phyloP scores from a whole-genome alignment of 2,888 invertebrate genomes.

The Rhingia rostrata region DNA sequence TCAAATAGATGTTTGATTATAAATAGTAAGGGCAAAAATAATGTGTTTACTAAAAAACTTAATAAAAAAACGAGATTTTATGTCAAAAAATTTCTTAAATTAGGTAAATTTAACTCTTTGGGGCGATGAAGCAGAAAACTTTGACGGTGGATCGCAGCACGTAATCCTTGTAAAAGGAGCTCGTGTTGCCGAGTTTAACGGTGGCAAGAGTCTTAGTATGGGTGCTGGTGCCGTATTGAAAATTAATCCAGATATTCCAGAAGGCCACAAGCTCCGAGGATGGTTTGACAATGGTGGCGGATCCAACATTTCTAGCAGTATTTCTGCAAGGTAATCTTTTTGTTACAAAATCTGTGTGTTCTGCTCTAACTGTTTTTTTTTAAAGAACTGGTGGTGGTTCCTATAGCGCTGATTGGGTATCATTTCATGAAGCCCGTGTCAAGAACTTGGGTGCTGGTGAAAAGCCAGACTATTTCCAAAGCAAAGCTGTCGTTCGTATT shows the following conservation, averaged over 20 bases:
- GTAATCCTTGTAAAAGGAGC: slow-evolving; percentile 94
- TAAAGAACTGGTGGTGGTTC: slow-evolving; percentile 82
- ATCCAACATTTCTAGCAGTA: slow-evolving; percentile 85
- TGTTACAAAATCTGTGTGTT: neutral
- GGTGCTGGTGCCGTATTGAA: slow-evolving; percentile 86
- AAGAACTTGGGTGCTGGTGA: slow-evolving; percentile 89
- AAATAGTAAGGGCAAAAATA: too few relatives aligned
- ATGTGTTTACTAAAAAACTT: too few relatives aligned
- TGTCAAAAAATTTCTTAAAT: neutral
- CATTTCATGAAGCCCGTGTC: slow-evolving; percentile 89
- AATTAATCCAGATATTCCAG: slow-evolving; percentile 94
- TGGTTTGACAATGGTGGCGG: slow-evolving; percentile 95
- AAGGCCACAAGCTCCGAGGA: slow-evolving; percentile 92
- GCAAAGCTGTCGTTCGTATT: slow-evolving; percentile 90
- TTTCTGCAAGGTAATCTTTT: slow-evolving; percentile 86
- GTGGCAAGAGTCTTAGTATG: slow-evolving; percentile 88
- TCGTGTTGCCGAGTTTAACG: slow-evolving; percentile 92
- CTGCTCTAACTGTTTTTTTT: slow-evolving; percentile 9
- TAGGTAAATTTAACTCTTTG: slow-evolving; percentile 93
- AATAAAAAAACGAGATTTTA: neutral
- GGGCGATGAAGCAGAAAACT: slow-evolving; percentile 94
- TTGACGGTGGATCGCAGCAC: slow-evolving; percentile 90
- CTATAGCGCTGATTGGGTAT: slow-evolving; percentile 88
- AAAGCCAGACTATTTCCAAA: slow-evolving; percentile 91
- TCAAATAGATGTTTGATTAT: too few relatives aligned